These are phyloP conservation scores for Clanis bilineata DNA, from an alignment of 2,888 invertebrate species.

Conservation along the genomic window DNA sequence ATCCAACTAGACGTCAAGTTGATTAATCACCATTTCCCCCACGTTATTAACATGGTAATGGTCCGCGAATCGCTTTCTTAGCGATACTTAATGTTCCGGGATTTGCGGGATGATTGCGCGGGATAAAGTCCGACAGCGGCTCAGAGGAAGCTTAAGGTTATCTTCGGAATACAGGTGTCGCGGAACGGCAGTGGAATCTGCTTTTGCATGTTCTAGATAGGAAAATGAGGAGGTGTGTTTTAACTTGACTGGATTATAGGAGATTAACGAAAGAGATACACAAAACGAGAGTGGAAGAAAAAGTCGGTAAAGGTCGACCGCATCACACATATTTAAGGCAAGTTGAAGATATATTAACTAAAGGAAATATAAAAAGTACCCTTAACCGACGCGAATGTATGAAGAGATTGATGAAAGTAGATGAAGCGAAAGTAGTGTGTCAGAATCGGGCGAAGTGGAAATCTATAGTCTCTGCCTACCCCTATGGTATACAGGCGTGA, in stretches of 20 bases:
- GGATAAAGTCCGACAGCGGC: conserved; percentile 43
- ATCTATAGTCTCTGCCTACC: too few species aligned
- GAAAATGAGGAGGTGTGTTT: not conserved
- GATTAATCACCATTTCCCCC: conserved; percentile 77
- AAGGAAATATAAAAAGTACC: too few species aligned
- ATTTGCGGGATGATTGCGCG: conserved; percentile 74
- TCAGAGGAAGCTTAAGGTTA: conserved; percentile 49
- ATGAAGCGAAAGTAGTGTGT: too few species aligned
- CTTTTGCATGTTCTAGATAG: not conserved
- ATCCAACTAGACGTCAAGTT: conserved; percentile 71
- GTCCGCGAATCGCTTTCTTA: conserved; percentile 79
- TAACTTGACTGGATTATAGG: not conserved
- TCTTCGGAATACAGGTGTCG: conserved; percentile 56
- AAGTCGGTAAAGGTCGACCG: too few species aligned
- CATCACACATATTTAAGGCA: too few species aligned
- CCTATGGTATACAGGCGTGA: too few species aligned
- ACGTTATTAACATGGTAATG: conserved; percentile 82
- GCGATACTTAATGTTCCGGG: conserved; percentile 79
- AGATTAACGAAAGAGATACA: too few species aligned
- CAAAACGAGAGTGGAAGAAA: too few species aligned
- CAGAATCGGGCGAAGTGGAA: too few species aligned
- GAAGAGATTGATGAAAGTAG: too few species aligned
- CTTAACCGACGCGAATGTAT: too few species aligned
- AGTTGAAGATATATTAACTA: too few species aligned
- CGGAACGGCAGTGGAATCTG: conserved; percentile 19